Conservation (phyloP, 2,888 invertebrate genomes). For the Brenthis ino region DNA sequence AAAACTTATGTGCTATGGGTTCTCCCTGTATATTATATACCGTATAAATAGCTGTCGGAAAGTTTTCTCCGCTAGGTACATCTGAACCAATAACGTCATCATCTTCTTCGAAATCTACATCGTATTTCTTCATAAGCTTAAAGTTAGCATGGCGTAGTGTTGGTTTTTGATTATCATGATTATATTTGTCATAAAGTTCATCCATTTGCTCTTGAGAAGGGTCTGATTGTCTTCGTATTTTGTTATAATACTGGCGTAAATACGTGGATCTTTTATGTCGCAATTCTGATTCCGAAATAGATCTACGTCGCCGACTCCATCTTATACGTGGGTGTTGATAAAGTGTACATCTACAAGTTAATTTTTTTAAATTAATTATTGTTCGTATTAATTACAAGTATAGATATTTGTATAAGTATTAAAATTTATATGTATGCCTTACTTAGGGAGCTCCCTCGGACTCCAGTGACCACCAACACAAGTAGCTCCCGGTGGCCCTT, state of each 20-base stretch:
- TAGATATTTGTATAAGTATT: too few relatives aligned
- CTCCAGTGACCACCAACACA: conserved; percentile 98
- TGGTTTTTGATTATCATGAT: conserved; percentile 66
- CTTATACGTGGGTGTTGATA: conserved; percentile 94
- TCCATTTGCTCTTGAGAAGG: conserved; percentile 60
- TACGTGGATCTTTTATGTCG: conserved; percentile 68
- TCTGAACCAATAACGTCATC: conserved; percentile 54
- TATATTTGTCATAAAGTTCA: conserved; percentile 74
- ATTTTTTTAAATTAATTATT: not conserved
- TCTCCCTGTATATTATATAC: conserved; percentile 77
- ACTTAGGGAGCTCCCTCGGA: conserved; percentile 92
- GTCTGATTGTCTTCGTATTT: conserved; percentile 56
- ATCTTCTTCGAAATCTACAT: conserved; percentile 57
- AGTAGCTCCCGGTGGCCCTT: conserved; percentile 96
- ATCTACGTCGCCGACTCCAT: conserved; percentile 88
- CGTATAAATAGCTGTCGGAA: conserved; percentile 73
- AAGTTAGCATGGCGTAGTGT: conserved; percentile 74
- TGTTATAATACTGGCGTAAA: conserved; percentile 71
- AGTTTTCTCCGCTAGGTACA: conserved; percentile 56
- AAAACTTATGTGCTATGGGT: conserved; percentile 73
- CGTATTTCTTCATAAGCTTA: conserved; percentile 75
- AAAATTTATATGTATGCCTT: conserved; percentile 43
- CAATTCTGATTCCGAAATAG: conserved; percentile 70
- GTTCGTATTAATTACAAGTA: too few relatives aligned
- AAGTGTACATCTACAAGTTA: conserved; percentile 84